Evolutionary conservation across 2,888 invertebrate genomes (phyloP).

Genomic region (Scaptomyza flava): DNA sequence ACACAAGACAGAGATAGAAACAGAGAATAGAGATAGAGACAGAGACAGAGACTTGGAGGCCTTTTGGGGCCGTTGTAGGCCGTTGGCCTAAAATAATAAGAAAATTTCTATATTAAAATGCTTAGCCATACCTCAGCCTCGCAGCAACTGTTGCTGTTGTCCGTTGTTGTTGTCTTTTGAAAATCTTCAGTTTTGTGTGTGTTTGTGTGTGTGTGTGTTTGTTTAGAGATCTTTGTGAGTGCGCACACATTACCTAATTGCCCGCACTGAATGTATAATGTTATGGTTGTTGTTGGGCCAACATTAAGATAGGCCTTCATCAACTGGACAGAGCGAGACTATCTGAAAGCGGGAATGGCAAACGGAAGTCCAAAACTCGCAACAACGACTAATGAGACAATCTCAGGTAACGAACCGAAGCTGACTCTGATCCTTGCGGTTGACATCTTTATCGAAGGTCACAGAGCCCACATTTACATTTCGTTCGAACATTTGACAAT

Average conservation of each 20-base stretch:
- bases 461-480: conserved; percentile 39
- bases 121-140: conserved; percentile 74
- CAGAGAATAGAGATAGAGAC: background rate
- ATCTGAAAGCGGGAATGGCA: conserved; percentile 2
- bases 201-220: background rate
- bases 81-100: conserved; percentile 80
- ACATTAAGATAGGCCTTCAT: conserved; percentile 8
- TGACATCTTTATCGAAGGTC: conserved; percentile 75
- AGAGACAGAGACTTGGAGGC: conserved; percentile 36
- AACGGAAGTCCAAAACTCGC: conserved; percentile 39
- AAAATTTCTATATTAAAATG: conserved; percentile 81
- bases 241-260: conserved; percentile 47
- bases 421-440: conserved; percentile 37
- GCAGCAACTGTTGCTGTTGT: conserved; percentile 17
- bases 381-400: conserved; percentile 36
- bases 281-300: conserved; percentile 3
- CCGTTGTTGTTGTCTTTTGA: conserved; percentile 20
- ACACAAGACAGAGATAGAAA: background rate
- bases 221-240: conserved; percentile 33
- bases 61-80: conserved; percentile 79
- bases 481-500: conserved; percentile 24
- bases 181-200: conserved; percentile 39
- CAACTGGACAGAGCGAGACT: background rate
- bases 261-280: conserved; percentile 53
- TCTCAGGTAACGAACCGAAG: conserved; percentile 22